Conservation (phyloP, 1,140 invertebrate species). For the Drosophila pandora region DNA sequence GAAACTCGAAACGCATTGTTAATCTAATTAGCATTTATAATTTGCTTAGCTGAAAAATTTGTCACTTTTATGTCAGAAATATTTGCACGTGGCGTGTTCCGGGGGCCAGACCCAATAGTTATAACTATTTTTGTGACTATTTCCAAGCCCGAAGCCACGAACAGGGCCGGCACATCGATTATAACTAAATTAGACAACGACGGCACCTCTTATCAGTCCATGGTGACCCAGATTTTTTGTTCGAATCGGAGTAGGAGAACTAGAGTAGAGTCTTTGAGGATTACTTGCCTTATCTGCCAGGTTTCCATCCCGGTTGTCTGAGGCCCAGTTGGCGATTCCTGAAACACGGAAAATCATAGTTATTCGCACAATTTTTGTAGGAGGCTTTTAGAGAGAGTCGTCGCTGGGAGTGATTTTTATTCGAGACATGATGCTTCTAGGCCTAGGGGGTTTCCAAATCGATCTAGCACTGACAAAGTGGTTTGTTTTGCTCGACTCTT, state of each 20-base stretch:
- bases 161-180: conserved; percentile 42
- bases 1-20: conserved; percentile 49
- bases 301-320: conserved; percentile 80
- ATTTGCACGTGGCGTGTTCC: conserved; percentile 22
- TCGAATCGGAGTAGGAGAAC: too few relatives aligned
- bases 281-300: conserved; percentile 82
- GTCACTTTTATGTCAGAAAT: conserved; percentile 26
- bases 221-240: conserved; percentile 19
- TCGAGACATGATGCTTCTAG: conserved; percentile 19
- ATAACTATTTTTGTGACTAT: conserved; percentile 20
- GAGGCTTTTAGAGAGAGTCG: conserved; percentile 12
- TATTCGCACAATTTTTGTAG: neutral
- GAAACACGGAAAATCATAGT: conserved; percentile 54
- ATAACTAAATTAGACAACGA: conserved; percentile 55
- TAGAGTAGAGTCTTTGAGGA: neutral
- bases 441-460: conserved; percentile 23
- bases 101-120: neutral
- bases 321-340: conserved; percentile 83
- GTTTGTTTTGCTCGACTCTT: neutral
- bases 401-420: conserved; percentile 4
- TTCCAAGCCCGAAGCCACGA: conserved; percentile 7
- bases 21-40: conserved; percentile 74
- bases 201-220: conserved; percentile 1
- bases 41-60: conserved; percentile 37
- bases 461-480: conserved; percentile 27